Evolutionary conservation across 2,797 vertebrate genomes (phyloP), one percentile per base, ranked within the genome.

Genomic region (Pteronotus mesoamericanus): DNA sequence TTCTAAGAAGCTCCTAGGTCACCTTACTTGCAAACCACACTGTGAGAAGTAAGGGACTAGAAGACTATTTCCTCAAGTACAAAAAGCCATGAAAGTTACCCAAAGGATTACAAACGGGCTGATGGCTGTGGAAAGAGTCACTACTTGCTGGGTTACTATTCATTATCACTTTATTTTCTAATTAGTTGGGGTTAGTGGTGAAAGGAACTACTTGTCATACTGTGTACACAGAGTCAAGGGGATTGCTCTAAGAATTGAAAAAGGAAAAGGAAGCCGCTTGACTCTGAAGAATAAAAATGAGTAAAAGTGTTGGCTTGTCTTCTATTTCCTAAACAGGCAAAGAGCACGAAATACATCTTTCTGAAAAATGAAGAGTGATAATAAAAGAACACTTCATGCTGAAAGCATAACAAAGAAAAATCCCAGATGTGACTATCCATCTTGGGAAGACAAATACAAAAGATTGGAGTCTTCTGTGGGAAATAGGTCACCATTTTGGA

Each of bases 401-500:
- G 82, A 94, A 97, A 92, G 79, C 53, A 94, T 86, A 96, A 92
- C 68, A 92, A 84, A 82, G 46, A 85, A 96, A 89, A 55, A 66
- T 86, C 32, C 71, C 95, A 95, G 91, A 89, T 96, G 88, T 93
- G 94, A 94, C 24, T 75, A 85, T 96, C 82, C 71, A 84, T 96
- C 80, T 95, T 79, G 75, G 66, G 66, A 95, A 96, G 94, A 95
- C 86, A 64, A 72, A 89, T 34, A 83, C 32, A 59, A 94, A 97
- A 91, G 66, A 82, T 3, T 83, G 78, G 82, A 68, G 18, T 94
- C 84, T 77, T 96, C 94, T 93, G 61, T 96, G 95, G 44, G 95
- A 97, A 95, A 78, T 71, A 96, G 94, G 96, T 96, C 92, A 95
- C 92, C 75, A 95, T 97, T 93, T 95, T 97, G 95, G 88, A 95